Evolutionary conservation across 2,888 invertebrate genomes (phyloP), one percentile per base, ranked within the genome.

Genomic region (Tenthredo scrophulariae): DNA sequence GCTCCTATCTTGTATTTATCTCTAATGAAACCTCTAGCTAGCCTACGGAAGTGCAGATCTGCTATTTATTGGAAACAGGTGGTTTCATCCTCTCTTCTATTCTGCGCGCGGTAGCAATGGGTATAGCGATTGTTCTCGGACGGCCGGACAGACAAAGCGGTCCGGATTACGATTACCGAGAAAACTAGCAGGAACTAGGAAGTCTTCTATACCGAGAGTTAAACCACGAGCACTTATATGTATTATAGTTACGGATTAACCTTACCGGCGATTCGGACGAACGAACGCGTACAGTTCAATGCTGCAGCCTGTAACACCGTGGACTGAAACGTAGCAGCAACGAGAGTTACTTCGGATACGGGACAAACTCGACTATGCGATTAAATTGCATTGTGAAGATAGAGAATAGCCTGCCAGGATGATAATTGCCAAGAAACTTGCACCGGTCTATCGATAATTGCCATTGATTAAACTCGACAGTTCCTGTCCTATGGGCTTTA

Each of bases 131-230:
- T 83, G 83, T 83, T 83, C 70, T 70, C 67, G 46, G 83, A 70
- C 70, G 83, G 26, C 37, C 83, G 50, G 54, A 29, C n/a, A 70
- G 83, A 83, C 83, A 70, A 50, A 83, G 67, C 22, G 83, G 37
- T 33, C 67, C n/a, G 83, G 83, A 83, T 70, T 83, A 65, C 83
- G 83, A 83, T 83, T 83, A 83, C 83, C 67, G n/a, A 83, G 83
- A 83, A 83, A 29, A 83, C 83, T 13, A 83, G 46, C 46, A 83
- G 83, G 83, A 83, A 83, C 83, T 50, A 83, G 83, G 83, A 83
- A 83, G 83, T 70, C 13, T 62, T 37, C 62, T 22, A 37, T n/a
- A 33, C 26, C 77, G 10, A 15, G 67, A 83, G 67, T 80, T 80
- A 62, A 80, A 80, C 80, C 62, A 43, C 77, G 29, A 54, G 77